Evolutionary conservation across 2,797 vertebrate genomes (phyloP).

Genomic region (Crenuchus spilurus): DNA sequence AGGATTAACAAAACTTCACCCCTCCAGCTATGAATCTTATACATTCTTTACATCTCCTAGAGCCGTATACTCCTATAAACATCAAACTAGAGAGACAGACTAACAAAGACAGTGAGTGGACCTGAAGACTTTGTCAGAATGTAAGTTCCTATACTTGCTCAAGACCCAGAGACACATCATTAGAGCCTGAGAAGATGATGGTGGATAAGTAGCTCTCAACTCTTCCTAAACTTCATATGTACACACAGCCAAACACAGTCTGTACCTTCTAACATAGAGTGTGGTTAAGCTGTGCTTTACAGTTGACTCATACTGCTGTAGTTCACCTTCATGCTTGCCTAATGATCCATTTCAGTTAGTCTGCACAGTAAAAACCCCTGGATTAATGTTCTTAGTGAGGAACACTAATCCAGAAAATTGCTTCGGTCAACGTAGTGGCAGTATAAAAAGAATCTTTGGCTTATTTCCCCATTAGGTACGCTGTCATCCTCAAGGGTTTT

Average conservation of each 20-base stretch:
- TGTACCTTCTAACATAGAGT: background rate
- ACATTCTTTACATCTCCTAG: background rate
- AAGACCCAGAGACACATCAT: background rate
- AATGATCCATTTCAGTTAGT: slow-evolving; percentile 16
- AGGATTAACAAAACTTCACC: background rate
- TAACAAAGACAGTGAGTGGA: background rate
- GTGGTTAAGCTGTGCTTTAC: background rate
- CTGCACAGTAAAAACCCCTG: background rate
- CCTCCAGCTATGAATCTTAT: background rate
- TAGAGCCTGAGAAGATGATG: background rate
- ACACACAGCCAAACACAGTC: background rate
- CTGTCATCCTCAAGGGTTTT: slow-evolving; percentile 18
- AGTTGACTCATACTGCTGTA: background rate
- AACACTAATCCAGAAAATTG: slow-evolving; percentile 6
- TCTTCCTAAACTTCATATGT: background rate
- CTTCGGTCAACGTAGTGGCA: slow-evolving; percentile 2
- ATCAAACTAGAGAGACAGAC: background rate
- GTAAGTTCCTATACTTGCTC: background rate
- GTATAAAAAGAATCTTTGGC: background rate
- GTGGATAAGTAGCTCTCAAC: background rate
- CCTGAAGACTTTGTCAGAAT: too few relatives aligned
- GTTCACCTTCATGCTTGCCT: background rate
- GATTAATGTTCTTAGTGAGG: slow-evolving; percentile 13
- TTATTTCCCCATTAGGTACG: slow-evolving; percentile 4
- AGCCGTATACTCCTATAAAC: too few relatives aligned